Percentiles rank a stretch among this genome's conserved stretches.
phyloP scores from a whole-genome alignment of 2,113 vertebrate species.

The cattle (Bos taurus) region ARS-UCD2.0 NC_037335.1:65385001-65385500 shows the following conservation, averaged over 20 bases:
- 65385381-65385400: background rate
- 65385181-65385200: background rate
- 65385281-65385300: background rate
- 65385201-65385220: background rate
- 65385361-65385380: background rate
- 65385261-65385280: background rate
- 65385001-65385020: background rate
- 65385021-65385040: background rate
- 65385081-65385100: background rate
- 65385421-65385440: no score
- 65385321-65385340: background rate
- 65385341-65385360: background rate
- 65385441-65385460: background rate
- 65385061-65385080: background rate
- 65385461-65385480: background rate
- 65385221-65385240: background rate
- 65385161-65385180: background rate
- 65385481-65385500: background rate
- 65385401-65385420: background rate
- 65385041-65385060: background rate
- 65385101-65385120: background rate
- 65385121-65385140: background rate
- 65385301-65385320: background rate
- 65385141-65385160: background rate
- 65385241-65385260: background rate